These are phyloP conservation scores for Agonopterix alstromeriana DNA, from an alignment of 2,888 invertebrate genomes.

Conservation along the genomic window DNA sequence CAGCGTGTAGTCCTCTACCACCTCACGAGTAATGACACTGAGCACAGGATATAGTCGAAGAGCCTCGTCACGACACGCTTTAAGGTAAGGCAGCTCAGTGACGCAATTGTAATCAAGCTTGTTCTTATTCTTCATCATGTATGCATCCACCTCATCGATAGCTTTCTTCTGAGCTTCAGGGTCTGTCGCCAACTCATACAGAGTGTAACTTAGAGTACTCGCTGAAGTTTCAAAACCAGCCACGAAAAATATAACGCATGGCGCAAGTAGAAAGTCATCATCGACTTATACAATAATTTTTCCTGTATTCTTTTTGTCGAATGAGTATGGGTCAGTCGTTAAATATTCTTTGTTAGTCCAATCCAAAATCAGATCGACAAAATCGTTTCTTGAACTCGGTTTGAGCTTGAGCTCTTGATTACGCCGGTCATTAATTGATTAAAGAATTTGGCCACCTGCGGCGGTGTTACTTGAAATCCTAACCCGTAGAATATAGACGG, in stretches of 20 bases:
- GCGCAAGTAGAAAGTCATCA: slow-evolving; percentile 62
- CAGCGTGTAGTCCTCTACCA: slow-evolving; percentile 40
- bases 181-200: slow-evolving; percentile 43
- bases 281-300: slow-evolving; percentile 33
- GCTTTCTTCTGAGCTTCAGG: slow-evolving; percentile 26
- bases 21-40: slow-evolving; percentile 38
- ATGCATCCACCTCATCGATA: slow-evolving; percentile 22
- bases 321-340: slow-evolving; percentile 16
- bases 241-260: slow-evolving; percentile 67
- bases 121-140: slow-evolving; percentile 14
- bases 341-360: slow-evolving; percentile 21
- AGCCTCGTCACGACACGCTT: slow-evolving; percentile 42
- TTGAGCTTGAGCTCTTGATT: slow-evolving; percentile 12
- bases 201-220: slow-evolving; percentile 25
- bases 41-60: slow-evolving; percentile 48
- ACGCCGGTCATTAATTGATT: slow-evolving; percentile 10
- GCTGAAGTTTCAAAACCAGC: slow-evolving; percentile 50
- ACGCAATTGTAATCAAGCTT: slow-evolving; percentile 33
- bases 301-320: background rate
- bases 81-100: slow-evolving; percentile 30
- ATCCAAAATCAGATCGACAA: slow-evolving; percentile 15
- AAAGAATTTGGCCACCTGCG: slow-evolving; percentile 22
- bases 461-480: slow-evolving; percentile 20
- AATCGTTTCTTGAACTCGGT: slow-evolving; percentile 4
- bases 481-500: slow-evolving; percentile 29